These are phyloP conservation scores for Gobius niger DNA, from an alignment of 2,113 vertebrate species.

Conservation along the genomic window DNA sequence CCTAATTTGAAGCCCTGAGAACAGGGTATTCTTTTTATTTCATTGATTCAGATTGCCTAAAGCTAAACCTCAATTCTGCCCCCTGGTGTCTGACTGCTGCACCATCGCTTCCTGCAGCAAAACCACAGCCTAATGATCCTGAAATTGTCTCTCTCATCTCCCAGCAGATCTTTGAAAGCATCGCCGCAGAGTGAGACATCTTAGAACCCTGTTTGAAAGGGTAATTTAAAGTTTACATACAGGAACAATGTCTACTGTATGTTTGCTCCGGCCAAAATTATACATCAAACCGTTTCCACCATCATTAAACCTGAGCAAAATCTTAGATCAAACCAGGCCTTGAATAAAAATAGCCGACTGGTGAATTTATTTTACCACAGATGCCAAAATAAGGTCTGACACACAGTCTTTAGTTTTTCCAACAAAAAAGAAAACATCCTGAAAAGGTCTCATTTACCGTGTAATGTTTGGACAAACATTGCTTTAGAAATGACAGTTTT, in stretches of 20 bases:
- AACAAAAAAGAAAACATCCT: conserved; percentile 1
- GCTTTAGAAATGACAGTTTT: not conserved
- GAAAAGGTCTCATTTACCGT: not conserved
- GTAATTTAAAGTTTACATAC: conserved; percentile 3
- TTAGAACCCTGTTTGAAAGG: conserved; percentile 8
- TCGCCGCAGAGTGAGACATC: not conserved
- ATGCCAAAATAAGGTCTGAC: conserved; percentile 36
- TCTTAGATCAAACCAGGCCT: conserved; percentile 15
- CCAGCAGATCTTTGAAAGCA: not conserved
- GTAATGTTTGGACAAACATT: not conserved
- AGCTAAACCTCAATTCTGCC: conserved; percentile 56
- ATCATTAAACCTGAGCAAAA: conserved; percentile 23
- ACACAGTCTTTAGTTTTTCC: conserved; percentile 45
- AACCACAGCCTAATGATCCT: conserved; percentile 2
- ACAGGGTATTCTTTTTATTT: not conserved
- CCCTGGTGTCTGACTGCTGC: conserved; percentile 57
- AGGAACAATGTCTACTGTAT: conserved; percentile 5
- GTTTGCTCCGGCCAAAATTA: conserved; percentile 22
- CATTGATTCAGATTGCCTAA: not conserved
- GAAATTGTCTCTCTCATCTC: not conserved
- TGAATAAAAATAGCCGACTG: conserved; percentile 25
- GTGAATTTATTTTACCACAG: conserved; percentile 12
- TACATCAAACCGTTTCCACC: conserved; percentile 9
- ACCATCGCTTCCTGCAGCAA: conserved; percentile 12
- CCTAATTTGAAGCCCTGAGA: not conserved